These are phyloP conservation scores for Eriosoma lanigerum DNA, from an alignment of 1,140 invertebrate genomes.

Conservation along the genomic window DNA sequence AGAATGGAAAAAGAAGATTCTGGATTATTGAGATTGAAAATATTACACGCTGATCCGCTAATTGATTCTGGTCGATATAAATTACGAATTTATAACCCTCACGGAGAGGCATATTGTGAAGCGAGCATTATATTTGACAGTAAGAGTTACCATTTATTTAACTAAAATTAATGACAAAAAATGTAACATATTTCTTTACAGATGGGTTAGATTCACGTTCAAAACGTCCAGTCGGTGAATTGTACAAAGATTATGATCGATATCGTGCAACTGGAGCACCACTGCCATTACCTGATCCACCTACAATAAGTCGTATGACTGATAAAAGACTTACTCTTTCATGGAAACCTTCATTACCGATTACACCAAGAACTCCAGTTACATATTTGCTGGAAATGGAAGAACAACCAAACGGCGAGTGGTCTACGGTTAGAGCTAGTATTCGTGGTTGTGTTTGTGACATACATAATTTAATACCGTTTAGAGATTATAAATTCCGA, in stretches of 20 bases:
- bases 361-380: slow-evolving; percentile 76
- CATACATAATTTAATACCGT: slow-evolving; percentile 78
- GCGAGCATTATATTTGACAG: slow-evolving; percentile 81
- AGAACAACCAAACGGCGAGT: slow-evolving; percentile 82
- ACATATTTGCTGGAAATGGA: slow-evolving; percentile 94
- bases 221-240: slow-evolving; percentile 73
- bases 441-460: slow-evolving; percentile 82
- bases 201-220: slow-evolving; percentile 70
- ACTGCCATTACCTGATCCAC: slow-evolving; percentile 80
- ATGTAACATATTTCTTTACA: slow-evolving; percentile 50
- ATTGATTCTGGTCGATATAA: slow-evolving; percentile 81
- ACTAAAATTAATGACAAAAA: not conserved
- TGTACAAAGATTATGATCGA: slow-evolving; percentile 82
- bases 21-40: slow-evolving; percentile 72
- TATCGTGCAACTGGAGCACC: slow-evolving; percentile 78
- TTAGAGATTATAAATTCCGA: slow-evolving; percentile 87
- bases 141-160: slow-evolving; percentile 61
- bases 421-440: slow-evolving; percentile 78
- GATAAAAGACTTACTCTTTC: slow-evolving; percentile 81
- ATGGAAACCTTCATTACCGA: slow-evolving; percentile 87
- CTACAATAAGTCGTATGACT: slow-evolving; percentile 85
- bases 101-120: slow-evolving; percentile 80
- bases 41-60: slow-evolving; percentile 69
- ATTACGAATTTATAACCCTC: slow-evolving; percentile 77
- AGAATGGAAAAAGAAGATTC: slow-evolving; percentile 78